These are phyloP conservation scores for Anagrus nilaparvatae DNA, from an alignment of 1,140 invertebrate species.

Conservation along the genomic window DNA sequence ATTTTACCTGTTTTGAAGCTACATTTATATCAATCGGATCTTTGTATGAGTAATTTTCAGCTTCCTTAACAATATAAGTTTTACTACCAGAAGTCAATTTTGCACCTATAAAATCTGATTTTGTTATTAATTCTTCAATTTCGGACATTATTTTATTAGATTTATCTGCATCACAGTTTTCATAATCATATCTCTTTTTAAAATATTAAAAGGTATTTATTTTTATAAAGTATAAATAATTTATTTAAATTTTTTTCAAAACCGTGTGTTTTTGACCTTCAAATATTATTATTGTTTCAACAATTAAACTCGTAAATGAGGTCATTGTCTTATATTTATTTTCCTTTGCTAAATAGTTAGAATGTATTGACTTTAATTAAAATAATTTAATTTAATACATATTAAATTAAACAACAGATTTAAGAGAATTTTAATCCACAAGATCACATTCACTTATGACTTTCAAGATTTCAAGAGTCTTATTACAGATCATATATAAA, in stretches of 20 bases:
- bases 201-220: no score
- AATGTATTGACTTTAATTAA: no score
- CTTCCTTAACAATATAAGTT: conserved; percentile 61
- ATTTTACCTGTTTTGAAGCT: conserved; percentile 83
- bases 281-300: conserved; percentile 58
- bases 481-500: no score
- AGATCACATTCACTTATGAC: no score
- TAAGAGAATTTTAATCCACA: no score
- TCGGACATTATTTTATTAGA: conserved; percentile 80
- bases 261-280: conserved; percentile 94
- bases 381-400: no score
- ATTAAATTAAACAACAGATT: no score
- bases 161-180: conserved; percentile 79
- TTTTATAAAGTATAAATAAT: not conserved
- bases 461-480: no score
- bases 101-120: conserved; percentile 57
- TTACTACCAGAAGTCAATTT: conserved; percentile 51
- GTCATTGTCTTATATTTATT: conserved; percentile 14
- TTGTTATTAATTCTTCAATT: conserved; percentile 58
- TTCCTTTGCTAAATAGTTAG: no score
- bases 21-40: conserved; percentile 90
- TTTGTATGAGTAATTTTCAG: conserved; percentile 88
- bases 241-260: conserved; percentile 80
- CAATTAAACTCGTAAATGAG: conserved; percentile 17
- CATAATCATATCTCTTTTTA: conserved; percentile 83